Base-by-base conservation (phyloP, 2,888 invertebrate species). In the Clepsis dumicolana region DNA sequence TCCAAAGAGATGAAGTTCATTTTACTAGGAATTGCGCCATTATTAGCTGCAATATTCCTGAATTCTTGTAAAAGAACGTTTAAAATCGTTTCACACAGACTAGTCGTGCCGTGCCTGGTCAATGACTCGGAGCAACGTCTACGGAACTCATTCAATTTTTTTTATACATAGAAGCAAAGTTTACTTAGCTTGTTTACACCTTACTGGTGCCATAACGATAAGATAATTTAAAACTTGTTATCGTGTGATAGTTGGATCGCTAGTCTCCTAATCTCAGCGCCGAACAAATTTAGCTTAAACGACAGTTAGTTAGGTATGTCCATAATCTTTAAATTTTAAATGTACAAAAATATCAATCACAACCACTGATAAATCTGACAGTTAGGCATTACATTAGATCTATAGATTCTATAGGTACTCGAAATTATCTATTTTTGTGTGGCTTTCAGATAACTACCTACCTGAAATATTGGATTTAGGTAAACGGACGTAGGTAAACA, bases 191-290 rank as follows among this genome's bases (percentile, higher is more conserved):
- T 86, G 82, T 89, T 89, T 89, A 82, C 86, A 84, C 88, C 80
- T 83, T 76, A 78, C 80, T 76, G 73, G 79, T 80, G 81, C 79
- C 77, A 71, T 65, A 67, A 62, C 24, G 91, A 91, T 91, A 90
- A 91, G 91, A 90, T 89, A 89, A 84, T 80, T 86, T 87, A 84
- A 81, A 78, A 89, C 85, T 63, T 64, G 68, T 64, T 89, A 88
- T 88, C 88, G 75, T 74, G 64, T 78, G 87, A 89, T 89, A 89
- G 80, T 81, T 77, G 80, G 74, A 80, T 79, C 74, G 77, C 77
- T 79, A 75, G 73, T 73, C 77, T 72, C 73, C 75, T 88, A 85
- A 88, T 85, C 87, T 86, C 75, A 70, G 80, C 75, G 75, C 59
- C 63, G 75, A 78, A 82, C 78, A 81, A 81, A 82, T 84, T 48